Evolutionary conservation across 2,113 vertebrate species (phyloP), one percentile per base, ranked within the genome.

Genomic region (Prionailurus viverrinus): DNA sequence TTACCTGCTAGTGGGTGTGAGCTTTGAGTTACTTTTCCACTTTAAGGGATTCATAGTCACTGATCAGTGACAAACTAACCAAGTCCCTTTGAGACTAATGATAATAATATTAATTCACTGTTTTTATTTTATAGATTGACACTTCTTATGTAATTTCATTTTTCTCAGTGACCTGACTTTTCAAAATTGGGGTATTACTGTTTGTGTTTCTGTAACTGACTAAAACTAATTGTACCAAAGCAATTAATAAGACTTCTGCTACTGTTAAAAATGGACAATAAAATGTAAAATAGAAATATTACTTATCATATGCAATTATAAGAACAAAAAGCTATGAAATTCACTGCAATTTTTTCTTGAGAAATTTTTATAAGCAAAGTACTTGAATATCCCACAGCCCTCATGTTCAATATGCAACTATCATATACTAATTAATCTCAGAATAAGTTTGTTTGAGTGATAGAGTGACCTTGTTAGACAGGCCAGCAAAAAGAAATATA

Each of bases 401-500:
- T 91, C 18, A 48, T 7, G 7, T 68, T 80, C 94, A 65, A n/a
- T 66, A 39, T 65, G 68, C 21, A 65, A 66, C 29, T 79, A 74
- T 94, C 51, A 58, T 13, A 55, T 9, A 3, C 39, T 48, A 14
- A 91, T 81, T 90, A 95, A 92, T 31, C 21, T 55, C 74, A 27
- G 19, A 78, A 45, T 31, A 2, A 78, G 69, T 97, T 97, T 74
- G 39, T 61, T 12, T 51, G 83, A 93, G 31, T 53, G 81, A 68
- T 88, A 93, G 68, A 85, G 84, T 89, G 2, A 95, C 53, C 15
- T 95, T 73, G 79, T 82, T 21, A 23, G 13, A 51, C 61, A 4
- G 45, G 91, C 41, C 61, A 83, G 55, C 29, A 96, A 53, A 27
- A 65, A 61, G 31, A 97, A 68, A 90, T 76, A 33, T 2, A 95